These are phyloP conservation scores for Periophthalmus modestus DNA, from an alignment of 2,113 vertebrate species.

Conservation along the genomic window DNA sequence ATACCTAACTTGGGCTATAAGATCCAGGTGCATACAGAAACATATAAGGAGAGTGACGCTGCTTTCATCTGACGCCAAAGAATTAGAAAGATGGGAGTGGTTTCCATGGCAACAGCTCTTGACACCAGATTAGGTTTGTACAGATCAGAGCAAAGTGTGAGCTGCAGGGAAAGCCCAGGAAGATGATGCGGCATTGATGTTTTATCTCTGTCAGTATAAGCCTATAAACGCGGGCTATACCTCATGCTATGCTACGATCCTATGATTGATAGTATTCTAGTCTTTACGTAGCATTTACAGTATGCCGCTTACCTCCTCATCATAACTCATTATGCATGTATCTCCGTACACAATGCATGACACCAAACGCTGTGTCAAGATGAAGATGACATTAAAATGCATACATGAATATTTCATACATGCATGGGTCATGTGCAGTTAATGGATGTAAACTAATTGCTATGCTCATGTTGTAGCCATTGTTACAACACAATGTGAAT, in stretches of 20 bases:
- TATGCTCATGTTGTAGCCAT: conserved; percentile 9
- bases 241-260: neutral
- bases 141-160: conserved; percentile 6
- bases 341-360: conserved; percentile 25
- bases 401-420: conserved; percentile 31
- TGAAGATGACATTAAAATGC: conserved; percentile 23
- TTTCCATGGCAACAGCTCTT: conserved; percentile 6
- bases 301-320: conserved; percentile 12
- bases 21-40: neutral
- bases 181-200: neutral
- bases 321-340: conserved; percentile 35
- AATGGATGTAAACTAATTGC: conserved; percentile 18
- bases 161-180: conserved; percentile 8
- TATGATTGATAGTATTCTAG: neutral
- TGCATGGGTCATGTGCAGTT: conserved; percentile 33
- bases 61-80: conserved; percentile 4
- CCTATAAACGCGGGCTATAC: neutral
- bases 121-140: conserved; percentile 10
- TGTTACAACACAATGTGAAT: conserved; percentile 11
- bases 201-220: neutral
- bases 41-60: neutral
- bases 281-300: neutral
- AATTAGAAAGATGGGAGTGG: conserved; percentile 5
- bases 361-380: conserved; percentile 10
- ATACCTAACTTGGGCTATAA: neutral